Evolutionary conservation across 2,888 invertebrate species (phyloP), one percentile per base, ranked within the genome.

Genomic region (Monopis laevigella): DNA sequence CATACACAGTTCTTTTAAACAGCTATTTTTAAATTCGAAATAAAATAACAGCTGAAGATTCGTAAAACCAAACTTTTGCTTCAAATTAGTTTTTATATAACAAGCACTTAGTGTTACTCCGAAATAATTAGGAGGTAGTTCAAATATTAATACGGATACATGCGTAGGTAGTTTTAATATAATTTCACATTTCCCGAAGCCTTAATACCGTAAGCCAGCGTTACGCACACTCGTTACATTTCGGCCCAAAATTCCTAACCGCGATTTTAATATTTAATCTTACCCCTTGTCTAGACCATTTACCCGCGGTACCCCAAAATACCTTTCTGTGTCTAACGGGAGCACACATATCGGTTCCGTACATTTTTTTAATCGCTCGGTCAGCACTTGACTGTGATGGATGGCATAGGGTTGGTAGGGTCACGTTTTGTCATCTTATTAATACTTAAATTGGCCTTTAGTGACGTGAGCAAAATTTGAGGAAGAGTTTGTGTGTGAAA

Each of bases 361-460:
- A 65, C 71, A 66, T 64, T 70, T 68, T 62, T 65, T 75, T 78
- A 78, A 78, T 75, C 75, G 75, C 59, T 57, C 59, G 65, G 51
- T 65, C 64, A 66, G 58, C 73, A 71, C 74, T 77, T 73, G 78
- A 78, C 74, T 55, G 68, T 78, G 78, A 80, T 78, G 74, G 78
- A 80, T 78, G 72, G 60, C 61, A 64, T 56, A 56, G 56, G 51
- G 48, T 51, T 56, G 52, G 53, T 51, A 65, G 70, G 73, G 71
- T 77, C 70, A 70, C 14, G 75, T 77, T 77, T 75, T 74, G 80
- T 80, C 77, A 73, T 78, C 77, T 77, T 80, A 77, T 78, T 80
- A 78, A 75, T 78, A 74, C 77, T 68, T 72, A 78, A 77, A 80
- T 78, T 77, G 77, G 75, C 62, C 58, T 61, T 60, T 65, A 56